These are phyloP conservation scores for Helicolenus hilgendorfi DNA, from an alignment of 2,797 vertebrate genomes.

Conservation along the genomic window DNA sequence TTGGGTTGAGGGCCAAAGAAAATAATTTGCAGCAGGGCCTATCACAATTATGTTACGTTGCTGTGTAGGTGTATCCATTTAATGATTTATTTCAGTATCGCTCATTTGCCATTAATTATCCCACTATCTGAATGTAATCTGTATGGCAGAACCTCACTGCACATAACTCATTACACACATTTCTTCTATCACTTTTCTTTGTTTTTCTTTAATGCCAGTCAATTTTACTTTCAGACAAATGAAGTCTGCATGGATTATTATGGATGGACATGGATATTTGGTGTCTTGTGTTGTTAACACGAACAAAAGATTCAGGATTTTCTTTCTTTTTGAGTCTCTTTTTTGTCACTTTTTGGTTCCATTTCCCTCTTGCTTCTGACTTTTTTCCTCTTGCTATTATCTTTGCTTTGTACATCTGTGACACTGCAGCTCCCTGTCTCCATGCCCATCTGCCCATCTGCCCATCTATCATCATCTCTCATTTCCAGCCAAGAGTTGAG, in stretches of 20 bases:
- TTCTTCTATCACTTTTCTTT: not conserved
- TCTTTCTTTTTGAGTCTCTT: not conserved
- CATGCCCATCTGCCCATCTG: conserved; percentile 61
- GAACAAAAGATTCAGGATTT: not conserved
- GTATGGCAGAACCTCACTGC: not conserved
- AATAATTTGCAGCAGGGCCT: too few relatives aligned
- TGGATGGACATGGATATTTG: not conserved
- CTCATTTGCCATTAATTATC: not conserved
- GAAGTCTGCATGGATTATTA: not conserved
- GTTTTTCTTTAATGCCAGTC: not conserved
- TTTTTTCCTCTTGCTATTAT: conserved; percentile 3
- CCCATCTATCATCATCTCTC: conserved; percentile 56
- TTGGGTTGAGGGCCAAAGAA: too few relatives aligned
- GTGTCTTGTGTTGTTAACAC: not conserved
- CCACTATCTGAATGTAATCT: not conserved
- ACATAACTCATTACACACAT: not conserved
- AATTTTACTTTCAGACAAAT: not conserved
- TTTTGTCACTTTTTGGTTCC: not conserved
- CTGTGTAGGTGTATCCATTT: not conserved
- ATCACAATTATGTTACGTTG: too few relatives aligned
- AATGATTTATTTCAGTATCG: not conserved
- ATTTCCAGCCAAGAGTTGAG: conserved; percentile 61
- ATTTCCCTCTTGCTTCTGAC: not conserved
- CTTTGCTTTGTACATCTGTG: conserved; percentile 15
- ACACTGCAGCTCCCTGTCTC: conserved; percentile 19